Evolutionary conservation across 2,797 vertebrate genomes (phyloP).

Genomic region (Morus bassanus): DNA sequence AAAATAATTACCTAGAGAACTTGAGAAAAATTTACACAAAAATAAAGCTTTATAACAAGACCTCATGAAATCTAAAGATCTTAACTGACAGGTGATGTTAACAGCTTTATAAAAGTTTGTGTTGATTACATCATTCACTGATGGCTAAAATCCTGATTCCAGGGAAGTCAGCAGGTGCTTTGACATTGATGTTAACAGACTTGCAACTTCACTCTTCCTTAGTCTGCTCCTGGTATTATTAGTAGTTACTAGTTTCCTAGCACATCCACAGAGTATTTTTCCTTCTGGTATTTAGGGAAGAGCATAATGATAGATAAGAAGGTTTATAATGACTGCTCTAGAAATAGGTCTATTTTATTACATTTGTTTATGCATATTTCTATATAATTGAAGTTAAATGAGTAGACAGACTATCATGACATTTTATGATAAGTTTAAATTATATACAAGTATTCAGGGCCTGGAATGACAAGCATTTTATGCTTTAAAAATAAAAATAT

Average conservation of each 20-base stretch:
- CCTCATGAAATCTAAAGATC: not conserved
- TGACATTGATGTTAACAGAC: not conserved
- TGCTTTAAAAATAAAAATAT: conserved; percentile 38
- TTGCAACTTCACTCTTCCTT: not conserved
- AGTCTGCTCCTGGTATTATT: not conserved
- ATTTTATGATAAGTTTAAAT: conserved; percentile 25
- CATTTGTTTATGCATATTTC: not conserved
- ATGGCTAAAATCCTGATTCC: not conserved
- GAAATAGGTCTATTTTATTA: not conserved
- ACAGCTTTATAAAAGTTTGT: not conserved
- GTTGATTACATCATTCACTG: not conserved
- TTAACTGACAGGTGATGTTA: not conserved
- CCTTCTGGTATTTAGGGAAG: not conserved
- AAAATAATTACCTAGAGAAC: not conserved
- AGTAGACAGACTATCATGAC: not conserved
- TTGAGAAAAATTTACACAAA: not conserved
- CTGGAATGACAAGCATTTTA: not conserved
- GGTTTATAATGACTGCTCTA: not conserved
- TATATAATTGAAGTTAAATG: conserved; percentile 6
- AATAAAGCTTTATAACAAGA: not conserved
- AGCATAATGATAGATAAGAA: not conserved
- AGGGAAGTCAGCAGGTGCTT: not conserved
- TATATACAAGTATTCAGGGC: not conserved
- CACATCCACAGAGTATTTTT: not conserved
- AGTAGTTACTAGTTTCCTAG: not conserved